A percentile compares a stretch with the other conserved stretches of the same genome.
phyloP scores from a whole-genome alignment of 53 echinoderm and acorn worm species.

The Arbacia lixula region DNA sequence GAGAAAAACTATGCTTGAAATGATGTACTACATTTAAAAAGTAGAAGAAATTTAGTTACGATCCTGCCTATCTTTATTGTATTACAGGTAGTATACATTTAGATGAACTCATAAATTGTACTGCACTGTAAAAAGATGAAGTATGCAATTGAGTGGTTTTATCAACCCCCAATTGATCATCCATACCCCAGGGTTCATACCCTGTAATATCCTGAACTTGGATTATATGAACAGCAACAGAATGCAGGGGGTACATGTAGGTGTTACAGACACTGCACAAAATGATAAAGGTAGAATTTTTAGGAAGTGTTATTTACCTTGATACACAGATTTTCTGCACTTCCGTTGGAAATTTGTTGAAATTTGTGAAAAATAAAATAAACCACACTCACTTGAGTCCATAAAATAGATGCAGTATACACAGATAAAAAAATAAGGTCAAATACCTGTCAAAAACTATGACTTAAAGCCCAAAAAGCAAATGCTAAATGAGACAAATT shows the following conservation, averaged over 20 bases:
- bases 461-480: neutral
- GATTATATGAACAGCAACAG: neutral
- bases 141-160: conserved; percentile 4
- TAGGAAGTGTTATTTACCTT: conserved; percentile 1
- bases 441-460: neutral
- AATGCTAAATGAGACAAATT: conserved; percentile 5
- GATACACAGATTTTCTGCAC: neutral
- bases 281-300: neutral
- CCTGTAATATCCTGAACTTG: neutral
- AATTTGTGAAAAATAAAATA: neutral
- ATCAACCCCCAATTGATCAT: neutral
- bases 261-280: conserved; percentile 7
- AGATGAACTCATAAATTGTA: no score
- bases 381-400: neutral
- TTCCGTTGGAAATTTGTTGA: neutral
- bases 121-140: no score
- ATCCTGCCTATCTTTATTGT: no score
- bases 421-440: neutral
- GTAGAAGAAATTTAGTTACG: no score
- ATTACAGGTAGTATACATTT: no score
- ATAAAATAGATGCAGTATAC: neutral
- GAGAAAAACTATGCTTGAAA: no score
- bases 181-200: neutral
- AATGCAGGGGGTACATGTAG: neutral
- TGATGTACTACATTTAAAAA: no score